These are phyloP conservation scores for Opisthocomus hoazin DNA, from an alignment of 2,113 vertebrate genomes.

Conservation along the genomic window DNA sequence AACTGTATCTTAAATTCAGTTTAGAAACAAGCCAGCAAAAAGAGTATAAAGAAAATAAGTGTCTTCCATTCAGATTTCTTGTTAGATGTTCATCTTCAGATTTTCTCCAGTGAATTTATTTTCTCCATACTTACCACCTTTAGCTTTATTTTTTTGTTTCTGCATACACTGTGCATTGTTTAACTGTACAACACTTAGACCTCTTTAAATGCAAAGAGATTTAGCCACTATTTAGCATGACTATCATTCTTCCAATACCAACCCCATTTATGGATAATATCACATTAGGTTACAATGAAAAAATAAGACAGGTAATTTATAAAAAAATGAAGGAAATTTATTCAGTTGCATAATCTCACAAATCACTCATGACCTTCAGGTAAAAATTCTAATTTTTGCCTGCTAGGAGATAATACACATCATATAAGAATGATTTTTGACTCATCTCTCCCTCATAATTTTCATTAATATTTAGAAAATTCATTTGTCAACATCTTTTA, in stretches of 20 bases:
- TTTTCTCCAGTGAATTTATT: neutral
- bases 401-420: neutral
- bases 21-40: neutral
- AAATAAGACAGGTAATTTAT: neutral
- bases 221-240: neutral
- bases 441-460: neutral
- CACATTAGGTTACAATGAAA: neutral
- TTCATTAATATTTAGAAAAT: neutral
- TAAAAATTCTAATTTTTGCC: neutral
- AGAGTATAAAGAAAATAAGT: neutral
- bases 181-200: neutral
- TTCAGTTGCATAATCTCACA: neutral
- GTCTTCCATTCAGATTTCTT: neutral
- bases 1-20: neutral
- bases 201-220: neutral
- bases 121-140: neutral
- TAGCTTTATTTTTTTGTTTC: neutral
- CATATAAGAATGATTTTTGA: neutral
- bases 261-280: neutral
- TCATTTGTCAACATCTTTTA: neutral
- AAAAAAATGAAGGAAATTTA: neutral
- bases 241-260: neutral
- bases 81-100: neutral
- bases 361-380: neutral
- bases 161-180: neutral